A percentile compares a stretch with the other conserved stretches of the same genome.
These are phyloP conservation scores for Enoplosus armatus DNA, from an alignment of 2,797 vertebrate genomes.

Conservation along the genomic window DNA sequence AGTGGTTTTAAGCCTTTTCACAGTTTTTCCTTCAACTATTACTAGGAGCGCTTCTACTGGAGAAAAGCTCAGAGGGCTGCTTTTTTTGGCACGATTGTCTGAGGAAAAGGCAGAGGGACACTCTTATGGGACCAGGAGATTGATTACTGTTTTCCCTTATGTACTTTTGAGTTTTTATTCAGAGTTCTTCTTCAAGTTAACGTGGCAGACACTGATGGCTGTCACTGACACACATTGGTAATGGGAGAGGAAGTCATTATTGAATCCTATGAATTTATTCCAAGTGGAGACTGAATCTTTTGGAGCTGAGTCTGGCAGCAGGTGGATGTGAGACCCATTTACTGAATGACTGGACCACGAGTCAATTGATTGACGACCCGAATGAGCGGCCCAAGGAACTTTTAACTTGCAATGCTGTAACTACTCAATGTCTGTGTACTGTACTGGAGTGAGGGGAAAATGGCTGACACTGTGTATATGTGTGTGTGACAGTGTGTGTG, in stretches of 20 bases:
- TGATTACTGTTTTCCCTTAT: slow-evolving; percentile 42
- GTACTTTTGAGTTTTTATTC: slow-evolving; percentile 41
- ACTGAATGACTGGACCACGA: slow-evolving; percentile 43
- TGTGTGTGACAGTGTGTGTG: slow-evolving; percentile 26
- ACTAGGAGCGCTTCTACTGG: slow-evolving; percentile 28
- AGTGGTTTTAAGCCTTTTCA: slow-evolving; percentile 55
- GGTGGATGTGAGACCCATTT: slow-evolving; percentile 54
- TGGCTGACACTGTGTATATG: slow-evolving; percentile 51
- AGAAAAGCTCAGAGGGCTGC: slow-evolving; percentile 38
- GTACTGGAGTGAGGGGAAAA: slow-evolving; percentile 59
- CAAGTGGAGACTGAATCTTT: slow-evolving; percentile 23
- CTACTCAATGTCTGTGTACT: slow-evolving; percentile 66
- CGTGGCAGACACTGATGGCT: slow-evolving; percentile 28
- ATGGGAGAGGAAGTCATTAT: slow-evolving; percentile 42
- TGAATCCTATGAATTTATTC: slow-evolving; percentile 59
- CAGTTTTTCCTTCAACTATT: slow-evolving; percentile 28
- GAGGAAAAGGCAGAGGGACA: slow-evolving; percentile 34
- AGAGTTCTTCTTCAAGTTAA: slow-evolving; percentile 19
- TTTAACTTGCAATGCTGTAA: slow-evolving; percentile 67
- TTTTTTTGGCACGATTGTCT: slow-evolving; percentile 16
- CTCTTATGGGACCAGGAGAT: slow-evolving; percentile 71
- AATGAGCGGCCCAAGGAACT: slow-evolving; percentile 36
- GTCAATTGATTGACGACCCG: slow-evolving; percentile 32
- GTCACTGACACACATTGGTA: slow-evolving; percentile 19
- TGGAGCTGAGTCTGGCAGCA: slow-evolving; percentile 51